Evolutionary conservation across 2,113 vertebrate species (phyloP), one percentile per base, ranked within the genome.

Genomic region (Microtus richardsoni): DNA sequence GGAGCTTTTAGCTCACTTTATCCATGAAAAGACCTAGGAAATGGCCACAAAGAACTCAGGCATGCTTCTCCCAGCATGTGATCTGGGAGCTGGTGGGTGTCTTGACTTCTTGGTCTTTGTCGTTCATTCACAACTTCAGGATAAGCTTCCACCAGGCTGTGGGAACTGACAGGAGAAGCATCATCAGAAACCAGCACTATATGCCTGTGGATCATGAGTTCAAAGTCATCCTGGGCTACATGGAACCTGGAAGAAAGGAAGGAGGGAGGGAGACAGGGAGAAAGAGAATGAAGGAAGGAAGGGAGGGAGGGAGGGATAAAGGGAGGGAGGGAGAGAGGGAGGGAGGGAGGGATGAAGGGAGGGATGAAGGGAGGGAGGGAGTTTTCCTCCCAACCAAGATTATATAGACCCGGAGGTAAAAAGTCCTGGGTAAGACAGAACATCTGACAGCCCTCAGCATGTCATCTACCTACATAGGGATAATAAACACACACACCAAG

Each of bases 341-440:
- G 47, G 1, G 33, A 7, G 10, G 44, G 44, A 64, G 58, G 83
- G 30, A n/a, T n/a, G n/a, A n/a, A 82, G 21, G 22, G 28, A 47
- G 26, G 14, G 14, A 5, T 5, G 44, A 5, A 3, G 10, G 28
- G 19, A 2, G 36, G 64, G 28, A 1, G 24, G 2, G 14, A 62
- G 52, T 84, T 88, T 92, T 84, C 93, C 75, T 75, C 49, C 47
- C 71, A 68, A 47, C 66, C 39, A 62, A 41, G 7, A 85, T 94
- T 90, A 77, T 3, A 7, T 47, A 80, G 79, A 82, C 83, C 9
- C 14, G 33, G 66, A 75, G 30, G 71, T 89, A 89, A 78, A 58
- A 91, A 88, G 6, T 73, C 2, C 64, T 33, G 9, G 73, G 14
- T 68, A 78, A 86, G 24, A 75, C 30, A 84, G 33, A 39, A 22